Evolutionary conservation across 2,888 invertebrate genomes (phyloP).

Genomic region (Epinotia nisella): DNA sequence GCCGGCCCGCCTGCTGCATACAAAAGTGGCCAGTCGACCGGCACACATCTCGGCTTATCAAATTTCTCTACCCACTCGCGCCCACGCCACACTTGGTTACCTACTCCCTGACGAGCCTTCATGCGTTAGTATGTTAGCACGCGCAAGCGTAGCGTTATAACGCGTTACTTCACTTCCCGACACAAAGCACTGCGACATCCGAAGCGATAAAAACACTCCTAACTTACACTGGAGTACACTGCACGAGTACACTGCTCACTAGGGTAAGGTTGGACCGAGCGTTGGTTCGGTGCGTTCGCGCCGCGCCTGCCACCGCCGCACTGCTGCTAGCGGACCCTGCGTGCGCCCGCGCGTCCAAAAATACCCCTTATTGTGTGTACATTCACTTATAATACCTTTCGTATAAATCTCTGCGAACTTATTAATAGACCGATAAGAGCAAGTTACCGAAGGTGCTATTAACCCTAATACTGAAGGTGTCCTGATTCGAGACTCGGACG

Average conservation of each 20-base stretch:
- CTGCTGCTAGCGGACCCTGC: conserved; percentile 64
- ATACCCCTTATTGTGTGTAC: conserved; percentile 79
- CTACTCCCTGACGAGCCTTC: conserved; percentile 48
- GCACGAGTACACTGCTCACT: conserved; percentile 62
- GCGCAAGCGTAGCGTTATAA: conserved; percentile 56
- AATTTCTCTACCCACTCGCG: conserved; percentile 80
- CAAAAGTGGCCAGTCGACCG: conserved; percentile 76
- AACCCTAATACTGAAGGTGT: conserved; percentile 59
- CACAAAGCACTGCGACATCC: conserved; percentile 60
- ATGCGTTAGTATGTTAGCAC: conserved; percentile 83
- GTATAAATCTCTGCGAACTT: conserved; percentile 71
- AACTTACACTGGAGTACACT: conserved; percentile 73
- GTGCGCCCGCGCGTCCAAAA: conserved; percentile 70
- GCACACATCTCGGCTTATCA: conserved; percentile 77
- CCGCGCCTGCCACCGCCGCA: conserved; percentile 68
- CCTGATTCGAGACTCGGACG: conserved; percentile 38
- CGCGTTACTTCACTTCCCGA: conserved; percentile 60
- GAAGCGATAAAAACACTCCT: conserved; percentile 73
- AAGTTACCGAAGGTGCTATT: conserved; percentile 57
- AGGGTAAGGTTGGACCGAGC: conserved; percentile 49
- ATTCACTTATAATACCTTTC: conserved; percentile 73
- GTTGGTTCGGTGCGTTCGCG: conserved; percentile 62
- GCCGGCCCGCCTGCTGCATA: conserved; percentile 72
- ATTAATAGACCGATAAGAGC: conserved; percentile 65
- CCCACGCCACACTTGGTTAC: conserved; percentile 60